A percentile compares a stretch with the other conserved stretches of the same genome.
These are phyloP conservation scores for Zosterops pallidus DNA, from an alignment of 2,113 vertebrate genomes.

Conservation along the genomic window DNA sequence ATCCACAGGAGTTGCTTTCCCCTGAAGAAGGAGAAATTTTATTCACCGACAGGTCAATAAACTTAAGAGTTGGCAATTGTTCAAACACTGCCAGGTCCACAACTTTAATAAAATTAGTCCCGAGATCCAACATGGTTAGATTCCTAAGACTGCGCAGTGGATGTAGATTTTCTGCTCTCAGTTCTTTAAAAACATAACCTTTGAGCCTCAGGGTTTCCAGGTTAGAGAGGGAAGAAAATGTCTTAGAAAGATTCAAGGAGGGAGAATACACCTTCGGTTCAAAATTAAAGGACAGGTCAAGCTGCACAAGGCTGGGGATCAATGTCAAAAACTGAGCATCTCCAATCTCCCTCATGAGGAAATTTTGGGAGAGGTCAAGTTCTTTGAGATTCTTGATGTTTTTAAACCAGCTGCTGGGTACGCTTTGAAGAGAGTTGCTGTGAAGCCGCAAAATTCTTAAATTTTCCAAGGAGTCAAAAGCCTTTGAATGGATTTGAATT, in stretches of 20 bases:
- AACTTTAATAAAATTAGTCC: constrained; percentile 95
- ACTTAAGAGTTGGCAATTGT: constrained; percentile 77
- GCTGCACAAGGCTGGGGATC: constrained; percentile 79
- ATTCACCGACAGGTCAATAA: constrained; percentile 89
- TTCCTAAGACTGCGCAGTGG: constrained; percentile 76
- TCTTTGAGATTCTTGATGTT: constrained; percentile 74
- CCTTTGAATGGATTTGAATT: constrained; percentile 73
- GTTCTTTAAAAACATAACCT: constrained; percentile 89
- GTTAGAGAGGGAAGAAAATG: constrained; percentile 79
- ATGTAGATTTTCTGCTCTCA: constrained; percentile 70
- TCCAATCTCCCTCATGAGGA: constrained; percentile 82
- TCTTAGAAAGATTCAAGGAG: constrained; percentile 72
- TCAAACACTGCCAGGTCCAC: constrained; percentile 80
- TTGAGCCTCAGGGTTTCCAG: constrained; percentile 81
- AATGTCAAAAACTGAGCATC: constrained; percentile 76
- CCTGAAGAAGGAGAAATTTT: constrained; percentile 90
- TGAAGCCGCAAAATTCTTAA: constrained; percentile 84
- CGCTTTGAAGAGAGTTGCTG: constrained; percentile 84
- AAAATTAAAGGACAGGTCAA: constrained; percentile 95
- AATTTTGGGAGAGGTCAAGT: constrained; percentile 92
- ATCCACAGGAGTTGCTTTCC: constrained; percentile 27
- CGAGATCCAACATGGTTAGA: constrained; percentile 88
- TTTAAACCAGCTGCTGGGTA: constrained; percentile 82
- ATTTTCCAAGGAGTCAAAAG: constrained; percentile 76
- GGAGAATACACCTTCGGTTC: constrained; percentile 81